Evolutionary conservation across 2,113 vertebrate genomes (phyloP), one percentile per base, ranked within the genome.

Genomic region (Odontophorus gujanensis): DNA sequence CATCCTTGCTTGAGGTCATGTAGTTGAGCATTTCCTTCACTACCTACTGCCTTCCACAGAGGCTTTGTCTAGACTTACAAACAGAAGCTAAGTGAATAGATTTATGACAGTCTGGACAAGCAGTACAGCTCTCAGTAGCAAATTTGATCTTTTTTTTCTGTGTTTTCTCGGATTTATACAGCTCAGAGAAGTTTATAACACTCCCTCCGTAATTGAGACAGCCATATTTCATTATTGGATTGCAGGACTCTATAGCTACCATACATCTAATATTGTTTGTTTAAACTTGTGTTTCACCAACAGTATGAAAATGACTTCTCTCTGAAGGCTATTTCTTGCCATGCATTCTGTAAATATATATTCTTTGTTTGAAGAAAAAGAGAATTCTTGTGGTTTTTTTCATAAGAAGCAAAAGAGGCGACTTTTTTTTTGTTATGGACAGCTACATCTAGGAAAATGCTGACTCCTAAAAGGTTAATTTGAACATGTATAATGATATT

Each of bases 401-500:
- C 51, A 43, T 45, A 88, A 92, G 68, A 93, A 96, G 87, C 24
- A 93, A 45, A 92, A 51, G 28, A 61, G 20, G 24, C 63, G 45
- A 1, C 2, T 62, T 65, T 89, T 71, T 88, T 75, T 67, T 89
- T 75, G 13, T n/a, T 10, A 68, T 63, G 38, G 40, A 63, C 32
- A 91, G 51, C 9, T 67, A 36, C 71, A 93, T 81, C 83, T 92
- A 96, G 55, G 69, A 92, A 94, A 50, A 8, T 53, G 50, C 36
- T 11, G 9, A 95, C 89, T 82, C 77, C 59, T 72, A 77, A 74
- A 93, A 96, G 89, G 85, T 74, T 94, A 89, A 73, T 95, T 94
- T 90, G 85, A 97, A 93, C 32, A 72, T 80, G 67, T 51, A 92
- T 97, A 97, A 97, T 97, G 91, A 96, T 75, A 96, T 97, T 96